Evolutionary conservation across 2,888 invertebrate genomes (phyloP).

Genomic region (Sipunculus nudus): DNA sequence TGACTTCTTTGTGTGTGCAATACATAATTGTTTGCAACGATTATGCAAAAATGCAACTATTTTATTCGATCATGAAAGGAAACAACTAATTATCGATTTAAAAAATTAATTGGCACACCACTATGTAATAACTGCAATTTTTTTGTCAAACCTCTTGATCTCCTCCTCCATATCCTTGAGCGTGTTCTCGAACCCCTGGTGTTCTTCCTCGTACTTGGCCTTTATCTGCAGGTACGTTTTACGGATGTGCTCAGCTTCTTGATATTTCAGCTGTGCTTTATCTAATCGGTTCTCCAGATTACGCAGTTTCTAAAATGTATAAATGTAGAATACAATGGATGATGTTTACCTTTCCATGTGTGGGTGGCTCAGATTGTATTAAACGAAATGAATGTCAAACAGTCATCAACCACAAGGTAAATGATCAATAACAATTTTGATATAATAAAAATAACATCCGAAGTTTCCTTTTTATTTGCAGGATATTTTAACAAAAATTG

Average conservation of each 20-base stretch:
- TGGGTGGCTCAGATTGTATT: no score
- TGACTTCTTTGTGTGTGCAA: no score
- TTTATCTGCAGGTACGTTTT: conserved; percentile 66
- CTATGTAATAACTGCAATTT: neutral
- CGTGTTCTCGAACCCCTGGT: conserved; percentile 59
- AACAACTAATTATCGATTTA: neutral
- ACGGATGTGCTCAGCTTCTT: conserved; percentile 65
- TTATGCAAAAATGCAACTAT: neutral
- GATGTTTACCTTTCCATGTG: no score
- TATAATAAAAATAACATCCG: no score
- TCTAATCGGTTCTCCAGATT: conserved; percentile 59
- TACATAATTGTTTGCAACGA: no score
- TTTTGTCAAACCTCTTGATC: conserved; percentile 46
- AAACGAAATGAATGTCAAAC: no score
- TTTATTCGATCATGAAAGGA: neutral
- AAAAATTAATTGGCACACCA: neutral
- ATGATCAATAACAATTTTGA: no score
- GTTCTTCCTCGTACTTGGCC: conserved; percentile 60
- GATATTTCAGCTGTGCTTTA: conserved; percentile 62
- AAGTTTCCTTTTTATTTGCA: no score
- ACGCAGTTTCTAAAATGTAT: conserved; percentile 51
- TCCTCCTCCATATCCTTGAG: conserved; percentile 63
- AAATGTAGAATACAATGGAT: no score
- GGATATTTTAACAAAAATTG: no score
- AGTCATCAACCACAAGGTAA: no score